Base-by-base conservation (phyloP, 2,113 vertebrate species). In the Crotalus viridis region DNA sequence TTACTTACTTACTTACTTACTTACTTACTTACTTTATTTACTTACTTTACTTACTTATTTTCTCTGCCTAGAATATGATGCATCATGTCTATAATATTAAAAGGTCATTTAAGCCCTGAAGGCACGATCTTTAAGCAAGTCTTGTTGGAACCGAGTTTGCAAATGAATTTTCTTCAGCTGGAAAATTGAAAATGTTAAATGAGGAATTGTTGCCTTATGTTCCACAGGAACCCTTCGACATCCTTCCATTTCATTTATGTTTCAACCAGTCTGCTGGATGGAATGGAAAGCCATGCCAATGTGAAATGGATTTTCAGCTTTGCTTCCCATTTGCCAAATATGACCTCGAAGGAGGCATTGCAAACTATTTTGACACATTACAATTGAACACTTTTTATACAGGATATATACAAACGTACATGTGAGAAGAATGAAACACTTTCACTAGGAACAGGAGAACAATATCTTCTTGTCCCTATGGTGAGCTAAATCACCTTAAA, bases 161-260 rank as follows among this genome's bases (percentile, higher is more conserved):
- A 85, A 56, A 85, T 59, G 87, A 15, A 56, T 59, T 57, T 28
- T 85, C 81, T 89, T 74, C 43, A 89, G 55, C 19, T 9, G 17
- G 10, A 69, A 51, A n/a, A 89, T 85, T 85, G 46, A 89, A 89
- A 92, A 89, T 64, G 39, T 39, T 61, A 88, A 92, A 85, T 92
- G 69, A 92, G 43, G 43, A 89, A 89, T 56, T 17, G 39, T 10
- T 10, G 33, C 64, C 88, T 85, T 59, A 85, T 61, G 54, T 43
- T 85, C 52, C 28, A 51, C 64, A 91, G 6, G 0, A 51, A 54
- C 2, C 15, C 93, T 81, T 10, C 21, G 26, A 61, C 1, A 89
- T 57, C 24, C 3, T 92, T 85, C 10, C 69, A 87, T 93, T 69
- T 92, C 89, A 89, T 92, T 93, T 88, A 91, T 91, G 59, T 89